These are phyloP conservation scores for Lottia scabra DNA, from an alignment of 2,888 invertebrate genomes.

Conservation along the genomic window DNA sequence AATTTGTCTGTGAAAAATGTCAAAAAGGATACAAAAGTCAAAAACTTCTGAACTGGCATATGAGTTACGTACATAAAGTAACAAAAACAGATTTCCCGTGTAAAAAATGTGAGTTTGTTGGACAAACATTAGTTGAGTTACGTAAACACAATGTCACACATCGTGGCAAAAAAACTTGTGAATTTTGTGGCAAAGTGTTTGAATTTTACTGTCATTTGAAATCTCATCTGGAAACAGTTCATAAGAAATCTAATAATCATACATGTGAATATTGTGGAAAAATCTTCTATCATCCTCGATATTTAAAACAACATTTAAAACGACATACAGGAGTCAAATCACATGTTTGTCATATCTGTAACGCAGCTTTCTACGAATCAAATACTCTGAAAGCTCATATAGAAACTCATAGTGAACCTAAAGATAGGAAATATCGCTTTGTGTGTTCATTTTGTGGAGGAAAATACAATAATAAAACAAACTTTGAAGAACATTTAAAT, in stretches of 20 bases:
- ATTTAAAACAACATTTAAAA: slow-evolving; percentile 42
- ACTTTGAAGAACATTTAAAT: slow-evolving; percentile 49
- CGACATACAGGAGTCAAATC: slow-evolving; percentile 39
- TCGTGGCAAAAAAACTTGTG: slow-evolving; percentile 27
- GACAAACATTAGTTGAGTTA: slow-evolving; percentile 27
- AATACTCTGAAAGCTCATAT: slow-evolving; percentile 43
- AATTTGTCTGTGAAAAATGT: slow-evolving; percentile 31
- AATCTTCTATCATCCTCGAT: slow-evolving; percentile 34
- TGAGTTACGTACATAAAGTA: slow-evolving; percentile 21
- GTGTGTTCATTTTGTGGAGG: slow-evolving; percentile 46
- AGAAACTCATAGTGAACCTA: slow-evolving; percentile 46
- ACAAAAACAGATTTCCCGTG: slow-evolving; percentile 17
- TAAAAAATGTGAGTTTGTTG: slow-evolving; percentile 33
- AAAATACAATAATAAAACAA: slow-evolving; percentile 39
- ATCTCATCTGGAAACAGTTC: slow-evolving; percentile 38
- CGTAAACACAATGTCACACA: slow-evolving; percentile 31
- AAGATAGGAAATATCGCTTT: slow-evolving; percentile 39
- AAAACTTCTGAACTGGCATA: slow-evolving; percentile 18
- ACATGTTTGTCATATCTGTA: slow-evolving; percentile 34
- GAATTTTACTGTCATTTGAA: slow-evolving; percentile 27
- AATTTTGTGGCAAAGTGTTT: slow-evolving; percentile 37
- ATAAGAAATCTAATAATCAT: slow-evolving; percentile 27
- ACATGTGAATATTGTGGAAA: slow-evolving; percentile 39
- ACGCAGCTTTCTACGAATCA: slow-evolving; percentile 34
- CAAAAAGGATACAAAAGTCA: slow-evolving; percentile 24